Evolutionary conservation across 1,140 invertebrate genomes (phyloP).

Genomic region (Myzus persicae): DNA sequence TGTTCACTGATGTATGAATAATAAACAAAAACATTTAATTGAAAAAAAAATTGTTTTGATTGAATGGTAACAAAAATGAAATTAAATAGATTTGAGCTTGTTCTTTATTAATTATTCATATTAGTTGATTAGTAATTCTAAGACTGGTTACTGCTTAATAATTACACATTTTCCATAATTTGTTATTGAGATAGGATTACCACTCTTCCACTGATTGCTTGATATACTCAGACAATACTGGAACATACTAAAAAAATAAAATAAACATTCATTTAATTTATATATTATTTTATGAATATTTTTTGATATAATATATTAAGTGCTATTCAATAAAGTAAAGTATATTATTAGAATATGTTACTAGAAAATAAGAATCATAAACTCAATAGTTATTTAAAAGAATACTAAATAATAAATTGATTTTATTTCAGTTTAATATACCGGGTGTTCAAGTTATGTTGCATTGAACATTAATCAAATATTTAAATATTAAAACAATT

Average conservation of each 20-base stretch:
- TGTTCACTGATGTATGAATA: background rate
- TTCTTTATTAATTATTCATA: background rate
- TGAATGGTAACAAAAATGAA: background rate
- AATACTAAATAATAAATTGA: background rate
- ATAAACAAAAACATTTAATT: background rate
- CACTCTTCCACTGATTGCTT: background rate
- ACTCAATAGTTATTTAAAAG: no score
- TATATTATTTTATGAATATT: background rate
- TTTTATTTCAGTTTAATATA: background rate
- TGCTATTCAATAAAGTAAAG: no score
- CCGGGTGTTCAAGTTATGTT: no score
- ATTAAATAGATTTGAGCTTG: background rate
- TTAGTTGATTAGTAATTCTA: background rate
- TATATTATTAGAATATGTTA: no score
- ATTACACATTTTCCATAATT: background rate
- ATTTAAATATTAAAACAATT: background rate
- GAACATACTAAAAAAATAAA: constrained; percentile 1
- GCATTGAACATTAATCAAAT: background rate
- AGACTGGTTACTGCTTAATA: background rate
- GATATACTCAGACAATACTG: background rate
- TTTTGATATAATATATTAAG: no score
- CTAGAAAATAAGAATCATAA: no score
- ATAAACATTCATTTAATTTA: background rate
- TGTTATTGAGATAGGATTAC: background rate
- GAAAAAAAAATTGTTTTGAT: background rate